phyloP scores from a whole-genome alignment of 1,140 invertebrate species.

The Helicoverpa armigera region DNA sequence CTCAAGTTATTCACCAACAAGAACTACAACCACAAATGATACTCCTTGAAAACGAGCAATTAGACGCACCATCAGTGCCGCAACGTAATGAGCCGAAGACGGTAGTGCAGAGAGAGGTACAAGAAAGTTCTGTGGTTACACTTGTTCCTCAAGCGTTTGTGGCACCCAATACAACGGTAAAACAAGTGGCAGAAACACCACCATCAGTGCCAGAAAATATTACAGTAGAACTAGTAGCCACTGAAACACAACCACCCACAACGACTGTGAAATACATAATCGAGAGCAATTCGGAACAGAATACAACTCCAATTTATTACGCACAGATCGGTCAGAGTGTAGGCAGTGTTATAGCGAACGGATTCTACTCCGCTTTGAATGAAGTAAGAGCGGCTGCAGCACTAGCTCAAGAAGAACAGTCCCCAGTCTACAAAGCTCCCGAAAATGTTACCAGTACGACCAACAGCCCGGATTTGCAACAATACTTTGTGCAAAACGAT shows the following conservation, averaged over 20 bases:
- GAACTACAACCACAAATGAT: conserved; percentile 53
- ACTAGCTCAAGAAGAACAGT: conserved; percentile 64
- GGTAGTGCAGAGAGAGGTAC: conserved; percentile 75
- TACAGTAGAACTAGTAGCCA: conserved; percentile 61
- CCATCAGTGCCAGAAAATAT: conserved; percentile 62
- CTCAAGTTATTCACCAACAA: conserved; percentile 49
- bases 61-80: conserved; percentile 71
- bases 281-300: conserved; percentile 66
- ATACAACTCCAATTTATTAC: conserved; percentile 76
- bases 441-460: conserved; percentile 64
- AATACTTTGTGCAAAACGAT: conserved; percentile 67
- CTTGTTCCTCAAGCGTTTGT: conserved; percentile 71
- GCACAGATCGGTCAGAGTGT: conserved; percentile 75
- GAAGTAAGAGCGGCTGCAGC: conserved; percentile 74
- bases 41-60: conserved; percentile 76
- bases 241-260: conserved; percentile 63
- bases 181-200: conserved; percentile 61
- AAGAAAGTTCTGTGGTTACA: conserved; percentile 67
- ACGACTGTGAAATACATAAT: conserved; percentile 68
- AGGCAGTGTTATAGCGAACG: conserved; percentile 70
- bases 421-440: conserved; percentile 51
- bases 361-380: conserved; percentile 77
- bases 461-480: conserved; percentile 63
- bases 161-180: conserved; percentile 70
- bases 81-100: conserved; percentile 65